Conservation (phyloP, 2,888 invertebrate genomes). For the Campoletis raptor region DNA sequence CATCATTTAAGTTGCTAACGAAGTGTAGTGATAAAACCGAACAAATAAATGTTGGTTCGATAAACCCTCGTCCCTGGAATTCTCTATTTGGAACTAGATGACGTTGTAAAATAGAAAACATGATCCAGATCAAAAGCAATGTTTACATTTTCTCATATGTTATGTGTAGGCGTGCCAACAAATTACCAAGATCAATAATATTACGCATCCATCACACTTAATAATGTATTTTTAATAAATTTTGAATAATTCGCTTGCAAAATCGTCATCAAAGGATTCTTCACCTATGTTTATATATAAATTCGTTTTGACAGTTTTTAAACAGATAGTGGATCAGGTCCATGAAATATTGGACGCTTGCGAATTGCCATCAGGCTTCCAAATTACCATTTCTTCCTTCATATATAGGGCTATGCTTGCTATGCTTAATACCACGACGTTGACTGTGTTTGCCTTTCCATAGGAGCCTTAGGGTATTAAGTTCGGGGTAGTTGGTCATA, state of each 20-base stretch:
- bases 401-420: background rate
- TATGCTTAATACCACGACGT: background rate
- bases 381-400: background rate
- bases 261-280: background rate
- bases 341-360: background rate
- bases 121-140: too few species aligned
- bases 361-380: background rate
- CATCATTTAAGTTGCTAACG: background rate
- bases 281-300: background rate
- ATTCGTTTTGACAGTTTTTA: background rate
- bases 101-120: background rate
- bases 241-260: background rate
- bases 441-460: conserved; percentile 4
- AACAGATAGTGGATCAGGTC: background rate
- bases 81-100: background rate
- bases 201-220: too few species aligned
- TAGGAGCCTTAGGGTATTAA: background rate
- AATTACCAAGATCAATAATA: too few species aligned
- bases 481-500: background rate
- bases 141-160: too few species aligned
- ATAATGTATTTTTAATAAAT: background rate
- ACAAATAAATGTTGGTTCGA: background rate
- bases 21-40: background rate
- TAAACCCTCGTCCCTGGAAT: background rate
- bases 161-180: too few species aligned